Evolutionary conservation across 2,888 invertebrate genomes (phyloP), one percentile per base, ranked within the genome.

Genomic region (Helobdella robusta): DNA sequence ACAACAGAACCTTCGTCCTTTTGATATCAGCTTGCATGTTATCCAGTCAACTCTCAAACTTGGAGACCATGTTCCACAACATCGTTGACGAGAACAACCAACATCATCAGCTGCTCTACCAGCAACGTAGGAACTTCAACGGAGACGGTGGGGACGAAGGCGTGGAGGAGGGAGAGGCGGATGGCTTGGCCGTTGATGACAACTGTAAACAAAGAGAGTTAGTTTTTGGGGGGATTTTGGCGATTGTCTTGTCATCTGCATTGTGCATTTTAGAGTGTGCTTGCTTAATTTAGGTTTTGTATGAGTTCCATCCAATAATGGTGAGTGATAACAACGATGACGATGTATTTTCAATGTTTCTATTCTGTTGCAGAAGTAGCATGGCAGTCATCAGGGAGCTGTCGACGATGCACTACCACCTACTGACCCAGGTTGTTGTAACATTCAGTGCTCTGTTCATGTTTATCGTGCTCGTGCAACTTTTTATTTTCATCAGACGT

Each of bases 181-280:
- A 20, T 20, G 46, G 4, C 20, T 46, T n/a, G 18, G 4, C 20
- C 46, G 48, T 4, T 25, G 48, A 48, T 8, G 48, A 48, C 48
- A 25, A 48, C n/a, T n/a, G n/a, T n/a, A 30, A n/a, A n/a, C 56
- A 56, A n/a, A 56, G 32, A 56, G 56, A 56, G 56, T 56, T 25
- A 56, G 56, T 56, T 8, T 6, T 48, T 40, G 40, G 15, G 15
- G n/a, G n/a, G n/a, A n/a, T n/a, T n/a, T n/a, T n/a, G n/a, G n/a
- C n/a, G n/a, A n/a, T n/a, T n/a, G n/a, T n/a, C n/a, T n/a, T n/a
- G n/a, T n/a, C n/a, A n/a, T n/a, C n/a, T n/a, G n/a, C n/a, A n/a
- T n/a, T n/a, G n/a, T n/a, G n/a, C n/a, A n/a, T n/a, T n/a, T n/a
- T n/a, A n/a, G n/a, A n/a, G n/a, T n/a, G n/a, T n/a, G n/a, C n/a